Conservation (phyloP, 2,888 invertebrate genomes). For the Ephialtes manifestator region DNA sequence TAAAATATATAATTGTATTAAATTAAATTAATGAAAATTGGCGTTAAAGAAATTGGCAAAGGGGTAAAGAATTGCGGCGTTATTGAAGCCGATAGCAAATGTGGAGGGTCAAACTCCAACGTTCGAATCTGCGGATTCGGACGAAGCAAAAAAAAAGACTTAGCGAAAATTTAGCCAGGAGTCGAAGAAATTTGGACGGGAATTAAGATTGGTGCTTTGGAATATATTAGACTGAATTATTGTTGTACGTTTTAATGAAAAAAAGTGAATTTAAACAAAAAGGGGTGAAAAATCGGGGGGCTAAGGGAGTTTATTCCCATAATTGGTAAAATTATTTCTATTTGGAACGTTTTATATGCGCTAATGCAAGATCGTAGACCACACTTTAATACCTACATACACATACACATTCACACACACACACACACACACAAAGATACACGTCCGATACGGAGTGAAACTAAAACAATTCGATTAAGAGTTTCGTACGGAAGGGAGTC, state of each 20-base stretch:
- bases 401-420: slow-evolving; percentile 63
- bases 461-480: slow-evolving; percentile 63
- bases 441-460: slow-evolving; percentile 64
- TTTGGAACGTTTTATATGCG: slow-evolving; percentile 79
- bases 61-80: slow-evolving; percentile 29
- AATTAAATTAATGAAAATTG: slow-evolving; percentile 48
- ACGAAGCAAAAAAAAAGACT: slow-evolving; percentile 52
- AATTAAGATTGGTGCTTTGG: slow-evolving; percentile 83
- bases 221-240: slow-evolving; percentile 85
- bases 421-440: slow-evolving; percentile 62
- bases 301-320: slow-evolving; percentile 73
- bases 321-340: slow-evolving; percentile 76
- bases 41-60: slow-evolving; percentile 47
- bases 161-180: slow-evolving; percentile 58
- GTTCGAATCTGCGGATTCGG: background rate
- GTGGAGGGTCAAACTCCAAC: slow-evolving; percentile 27
- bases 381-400: slow-evolving; percentile 58
- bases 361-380: slow-evolving; percentile 69
- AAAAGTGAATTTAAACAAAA: slow-evolving; percentile 42
- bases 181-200: slow-evolving; percentile 57
- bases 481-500: slow-evolving; percentile 73
- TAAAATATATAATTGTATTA: slow-evolving; percentile 53
- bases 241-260: slow-evolving; percentile 80
- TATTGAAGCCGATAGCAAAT: slow-evolving; percentile 28
- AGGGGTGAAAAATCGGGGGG: slow-evolving; percentile 32